phyloP scores from a whole-genome alignment of 2,888 invertebrate genomes.

The Andrena bucephala region DNA sequence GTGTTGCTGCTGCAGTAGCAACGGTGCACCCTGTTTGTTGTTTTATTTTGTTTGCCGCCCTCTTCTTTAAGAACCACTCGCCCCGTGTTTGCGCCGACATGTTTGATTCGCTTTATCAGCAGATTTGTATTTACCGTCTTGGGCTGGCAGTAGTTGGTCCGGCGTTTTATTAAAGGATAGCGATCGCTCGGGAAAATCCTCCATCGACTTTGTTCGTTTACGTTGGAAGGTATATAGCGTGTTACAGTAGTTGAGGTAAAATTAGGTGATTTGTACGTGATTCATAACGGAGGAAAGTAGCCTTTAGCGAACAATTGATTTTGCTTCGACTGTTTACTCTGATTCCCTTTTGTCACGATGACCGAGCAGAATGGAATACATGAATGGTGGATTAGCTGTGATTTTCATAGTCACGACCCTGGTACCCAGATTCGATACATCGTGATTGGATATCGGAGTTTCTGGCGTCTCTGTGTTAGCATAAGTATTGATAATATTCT shows the following conservation, averaged over 20 bases:
- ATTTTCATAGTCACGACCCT: background rate
- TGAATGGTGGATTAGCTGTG: background rate
- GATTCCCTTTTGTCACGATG: background rate
- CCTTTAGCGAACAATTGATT: too few species aligned
- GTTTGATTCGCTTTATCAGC: background rate
- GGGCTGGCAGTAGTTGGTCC: background rate
- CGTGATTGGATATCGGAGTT: background rate
- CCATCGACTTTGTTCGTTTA: background rate
- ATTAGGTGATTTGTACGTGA: too few species aligned
- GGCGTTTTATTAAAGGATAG: background rate
- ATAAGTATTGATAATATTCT: too few species aligned
- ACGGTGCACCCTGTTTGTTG: background rate
- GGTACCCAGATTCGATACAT: background rate
- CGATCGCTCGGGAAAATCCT: background rate
- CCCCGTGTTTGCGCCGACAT: slow-evolving; percentile 13
- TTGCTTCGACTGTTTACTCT: background rate
- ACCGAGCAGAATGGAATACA: background rate
- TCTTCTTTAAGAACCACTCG: background rate
- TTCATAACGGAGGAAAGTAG: too few species aligned
- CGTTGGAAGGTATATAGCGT: background rate
- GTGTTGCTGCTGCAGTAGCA: background rate
- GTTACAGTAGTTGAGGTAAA: too few species aligned
- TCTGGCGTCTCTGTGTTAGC: too few species aligned
- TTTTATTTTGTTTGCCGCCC: slow-evolving; percentile 12
- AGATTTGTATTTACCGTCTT: background rate